These are phyloP conservation scores for Neodiprion lecontei DNA, from an alignment of 1,140 invertebrate species.

Conservation along the genomic window DNA sequence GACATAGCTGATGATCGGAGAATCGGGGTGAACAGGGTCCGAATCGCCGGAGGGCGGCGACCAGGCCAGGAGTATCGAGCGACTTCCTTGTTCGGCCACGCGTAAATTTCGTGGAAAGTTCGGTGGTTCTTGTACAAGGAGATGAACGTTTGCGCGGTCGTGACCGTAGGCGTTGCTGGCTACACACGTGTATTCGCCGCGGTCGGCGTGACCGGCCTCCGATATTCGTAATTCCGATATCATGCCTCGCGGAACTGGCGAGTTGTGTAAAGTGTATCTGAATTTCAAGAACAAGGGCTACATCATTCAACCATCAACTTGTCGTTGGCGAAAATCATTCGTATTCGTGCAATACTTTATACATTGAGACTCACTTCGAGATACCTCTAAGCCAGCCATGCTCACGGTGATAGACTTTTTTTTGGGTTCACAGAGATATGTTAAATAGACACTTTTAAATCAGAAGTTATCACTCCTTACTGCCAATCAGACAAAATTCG, in stretches of 20 bases:
- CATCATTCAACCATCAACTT: slow-evolving; percentile 4
- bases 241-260: slow-evolving; percentile 58
- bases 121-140: slow-evolving; percentile 74
- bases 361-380: no score
- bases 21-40: slow-evolving; percentile 59
- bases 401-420: no score
- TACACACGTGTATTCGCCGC: slow-evolving; percentile 73
- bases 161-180: slow-evolving; percentile 74
- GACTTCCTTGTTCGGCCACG: slow-evolving; percentile 65
- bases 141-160: slow-evolving; percentile 69
- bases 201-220: slow-evolving; percentile 68
- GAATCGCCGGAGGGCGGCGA: slow-evolving; percentile 60
- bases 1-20: slow-evolving; percentile 68
- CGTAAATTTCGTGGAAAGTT: slow-evolving; percentile 70
- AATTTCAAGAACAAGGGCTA: not conserved
- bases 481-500: no score
- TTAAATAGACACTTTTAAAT: no score
- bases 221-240: slow-evolving; percentile 69
- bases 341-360: no score
- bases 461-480: no score
- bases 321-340: not conserved
- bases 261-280: slow-evolving; percentile 64
- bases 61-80: slow-evolving; percentile 68
- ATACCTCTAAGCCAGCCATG: no score
- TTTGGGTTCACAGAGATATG: no score